Conservation (phyloP, 2,113 vertebrate species). For the Pogonocichla stellata region DNA sequence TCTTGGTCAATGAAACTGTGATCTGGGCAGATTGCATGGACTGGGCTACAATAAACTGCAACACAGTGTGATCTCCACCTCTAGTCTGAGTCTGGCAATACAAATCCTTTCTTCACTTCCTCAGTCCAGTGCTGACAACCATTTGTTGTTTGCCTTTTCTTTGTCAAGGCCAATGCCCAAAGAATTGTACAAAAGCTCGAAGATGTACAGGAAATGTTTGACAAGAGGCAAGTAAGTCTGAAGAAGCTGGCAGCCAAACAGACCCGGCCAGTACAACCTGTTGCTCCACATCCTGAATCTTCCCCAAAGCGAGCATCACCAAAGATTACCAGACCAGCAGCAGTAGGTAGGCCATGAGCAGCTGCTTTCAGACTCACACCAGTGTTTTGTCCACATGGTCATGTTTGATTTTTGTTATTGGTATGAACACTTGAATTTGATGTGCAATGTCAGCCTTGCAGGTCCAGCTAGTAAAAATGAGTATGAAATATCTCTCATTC, state of each 20-base stretch:
- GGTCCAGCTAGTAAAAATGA: neutral
- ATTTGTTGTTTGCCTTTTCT: neutral
- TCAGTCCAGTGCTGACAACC: neutral
- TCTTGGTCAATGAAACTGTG: neutral
- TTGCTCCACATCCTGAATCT: constrained; percentile 91
- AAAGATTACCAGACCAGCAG: constrained; percentile 73
- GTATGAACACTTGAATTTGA: neutral
- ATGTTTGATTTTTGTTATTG: neutral
- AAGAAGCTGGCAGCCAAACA: constrained; percentile 93
- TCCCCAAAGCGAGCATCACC: constrained; percentile 87
- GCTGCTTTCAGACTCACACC: neutral
- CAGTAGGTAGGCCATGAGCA: constrained; percentile 69
- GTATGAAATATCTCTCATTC: neutral
- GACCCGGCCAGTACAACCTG: constrained; percentile 90
- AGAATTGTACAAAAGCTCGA: constrained; percentile 84
- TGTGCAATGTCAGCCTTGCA: neutral
- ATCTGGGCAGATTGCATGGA: neutral
- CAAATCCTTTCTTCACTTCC: neutral
- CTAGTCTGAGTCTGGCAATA: neutral
- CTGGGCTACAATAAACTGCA: neutral
- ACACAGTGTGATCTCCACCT: neutral
- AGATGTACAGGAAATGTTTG: constrained; percentile 93
- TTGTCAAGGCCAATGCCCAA: constrained; percentile 79
- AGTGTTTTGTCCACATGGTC: neutral
- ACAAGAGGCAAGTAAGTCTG: constrained; percentile 88